A percentile compares a stretch with the other conserved stretches of the same genome.
These are phyloP conservation scores for Porites rus DNA, from an alignment of 92 coral and sea anemone species.

Conservation along the genomic window DNA sequence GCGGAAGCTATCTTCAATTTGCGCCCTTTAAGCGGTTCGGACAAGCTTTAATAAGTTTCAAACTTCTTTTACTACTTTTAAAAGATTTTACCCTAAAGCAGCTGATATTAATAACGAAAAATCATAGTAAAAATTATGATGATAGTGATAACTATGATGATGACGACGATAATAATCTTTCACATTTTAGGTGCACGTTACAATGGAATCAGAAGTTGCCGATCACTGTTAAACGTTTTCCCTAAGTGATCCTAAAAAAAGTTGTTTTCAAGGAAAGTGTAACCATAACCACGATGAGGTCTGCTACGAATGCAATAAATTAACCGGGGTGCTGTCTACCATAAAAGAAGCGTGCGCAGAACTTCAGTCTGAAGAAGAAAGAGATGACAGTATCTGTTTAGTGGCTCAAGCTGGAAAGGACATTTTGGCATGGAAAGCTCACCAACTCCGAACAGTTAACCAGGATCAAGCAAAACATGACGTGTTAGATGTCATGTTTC, in stretches of 20 bases:
- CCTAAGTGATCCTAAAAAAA: too few relatives aligned
- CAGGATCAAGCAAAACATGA: too few relatives aligned
- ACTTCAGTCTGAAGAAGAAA: slow-evolving; percentile 37
- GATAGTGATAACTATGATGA: too few relatives aligned
- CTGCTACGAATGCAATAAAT: too few relatives aligned
- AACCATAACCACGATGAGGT: too few relatives aligned
- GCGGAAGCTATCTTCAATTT: slow-evolving; percentile 12
- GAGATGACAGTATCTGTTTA: neutral
- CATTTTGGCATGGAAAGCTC: neutral
- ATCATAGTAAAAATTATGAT: neutral
- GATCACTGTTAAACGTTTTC: slow-evolving; percentile 43
- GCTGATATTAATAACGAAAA: neutral
- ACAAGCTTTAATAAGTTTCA: neutral
- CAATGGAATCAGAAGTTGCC: slow-evolving; percentile 36
- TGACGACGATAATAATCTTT: neutral
- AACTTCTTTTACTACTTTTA: slow-evolving; percentile 3
- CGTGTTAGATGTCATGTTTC: too few relatives aligned
- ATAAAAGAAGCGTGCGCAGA: too few relatives aligned
- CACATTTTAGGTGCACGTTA: slow-evolving; percentile 19
- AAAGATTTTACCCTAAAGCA: neutral
- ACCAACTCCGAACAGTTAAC: too few relatives aligned
- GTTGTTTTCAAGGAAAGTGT: too few relatives aligned
- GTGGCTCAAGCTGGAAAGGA: slow-evolving; percentile 13
- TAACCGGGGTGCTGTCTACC: too few relatives aligned
- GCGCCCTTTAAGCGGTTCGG: slow-evolving; percentile 3